Evolutionary conservation across 2,797 vertebrate genomes (phyloP), one percentile per base, ranked within the genome.

Genomic region (Apogon talboti): DNA sequence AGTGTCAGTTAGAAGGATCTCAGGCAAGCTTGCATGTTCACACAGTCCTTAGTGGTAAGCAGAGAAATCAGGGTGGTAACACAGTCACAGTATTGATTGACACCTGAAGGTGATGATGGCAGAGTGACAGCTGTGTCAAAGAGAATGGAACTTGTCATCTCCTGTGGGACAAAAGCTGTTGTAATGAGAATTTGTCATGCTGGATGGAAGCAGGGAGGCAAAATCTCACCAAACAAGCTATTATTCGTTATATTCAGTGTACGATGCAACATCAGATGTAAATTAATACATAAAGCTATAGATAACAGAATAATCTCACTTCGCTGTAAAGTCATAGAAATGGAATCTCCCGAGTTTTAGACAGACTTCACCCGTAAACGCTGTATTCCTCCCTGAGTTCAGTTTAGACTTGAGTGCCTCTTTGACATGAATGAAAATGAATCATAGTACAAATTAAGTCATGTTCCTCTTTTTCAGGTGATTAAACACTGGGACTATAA

Each of bases 51-150:
- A 12, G 15, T 44, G 37, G 40, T 57, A 56, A 28, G 18, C 41
- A 47, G n/a, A 44, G 28, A 51, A 49, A 71, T 55, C 15, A 18
- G 15, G 10, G 38, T 21, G n/a, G 40, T 52, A 55, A 48, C 46
- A 48, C 46, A 18, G 46, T 48, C 6, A 10, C 44, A 43, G 33
- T 52, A 53, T 74, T 70, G 77, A 59, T 45, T 65, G 64, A 74
- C 56, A 78, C 49, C 62, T 68, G 48, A 76, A 66, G 65, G 63
- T 47, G 57, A 66, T 46, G 55, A 71, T 54, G 28, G 41, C 56
- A 59, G 28, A 53, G 40, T 68, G 58, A 73, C 62, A 69, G 51
- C 52, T 55, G 47, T 72, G 57, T 83, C 41, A 65, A 58, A 56
- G 40, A 44, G 33, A 68, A 45, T 24, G 55, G 47, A 5, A 57